Base-by-base conservation (phyloP, 2,888 invertebrate species). In the Exocentrus adspersus region DNA sequence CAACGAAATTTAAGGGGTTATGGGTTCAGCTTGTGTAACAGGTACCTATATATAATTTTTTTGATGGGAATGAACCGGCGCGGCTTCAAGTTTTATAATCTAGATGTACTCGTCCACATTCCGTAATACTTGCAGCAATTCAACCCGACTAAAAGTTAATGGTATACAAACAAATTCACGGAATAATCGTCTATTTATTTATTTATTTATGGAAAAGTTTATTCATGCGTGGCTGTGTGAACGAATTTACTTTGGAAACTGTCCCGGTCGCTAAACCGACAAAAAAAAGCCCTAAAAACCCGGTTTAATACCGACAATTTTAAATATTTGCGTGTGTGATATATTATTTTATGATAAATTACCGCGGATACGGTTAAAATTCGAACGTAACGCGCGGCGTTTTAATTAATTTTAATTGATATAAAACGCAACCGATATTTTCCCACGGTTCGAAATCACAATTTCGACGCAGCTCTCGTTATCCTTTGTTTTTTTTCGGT, bases 331-430 rank as follows among this genome's bases (percentile, higher is more conserved):
- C 37, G 14, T 37, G 14, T 14, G 2, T 37, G 37, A 37, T n/a
- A 24, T 24, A 24, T 24, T 3, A 24, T 24, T n/a, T n/a, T n/a
- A 9, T 1, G 1, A 30, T 30, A 30, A 37, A 37, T n/a, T 0
- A 37, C 37, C n/a, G 10, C 1, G 5, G n/a, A 37, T 37, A 14
- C 4, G 12, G 37, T n/a, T 2, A 37, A 48, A 28, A 24, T 28
- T 14, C 10, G 28, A 48, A 16, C 48, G 28, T 28, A 12, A 16
- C 16, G 9, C 12, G 48, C 28, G 20, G 9, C 12, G n/a, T 7
- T 24, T 17, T 41, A 45, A 54, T 54, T 43, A 54, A 16, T 54
- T 41, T 20, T 42, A 54, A 54, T 54, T 54, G 28, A 54, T 43
- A 54, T 24, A 21, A 43, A 54, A 43, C 17, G 54, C 24, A 54